Conservation (phyloP, 2,888 invertebrate species). For the Isoperla grammatica region DNA sequence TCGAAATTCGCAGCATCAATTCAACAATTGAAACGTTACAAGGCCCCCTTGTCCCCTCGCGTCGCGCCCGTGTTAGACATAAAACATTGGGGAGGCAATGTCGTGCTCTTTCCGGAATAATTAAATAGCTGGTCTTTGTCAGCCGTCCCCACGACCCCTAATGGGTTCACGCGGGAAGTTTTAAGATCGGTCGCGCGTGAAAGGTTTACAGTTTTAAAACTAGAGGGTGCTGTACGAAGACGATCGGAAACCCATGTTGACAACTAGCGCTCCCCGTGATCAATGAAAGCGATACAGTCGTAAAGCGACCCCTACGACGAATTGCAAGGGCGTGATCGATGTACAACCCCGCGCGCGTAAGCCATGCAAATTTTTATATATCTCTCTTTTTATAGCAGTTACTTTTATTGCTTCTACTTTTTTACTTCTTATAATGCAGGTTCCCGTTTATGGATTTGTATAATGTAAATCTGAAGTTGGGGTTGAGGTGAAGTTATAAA, state of each 20-base stretch:
- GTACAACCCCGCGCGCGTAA: not conserved
- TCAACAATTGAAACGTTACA: not conserved
- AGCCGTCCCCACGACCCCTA: constrained; percentile 5
- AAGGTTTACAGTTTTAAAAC: not conserved
- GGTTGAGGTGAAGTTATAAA: no score
- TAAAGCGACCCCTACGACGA: not conserved
- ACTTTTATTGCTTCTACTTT: constrained; percentile 6
- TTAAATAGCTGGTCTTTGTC: constrained; percentile 15
- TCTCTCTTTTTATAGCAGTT: not conserved
- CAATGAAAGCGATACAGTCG: constrained; percentile 12
- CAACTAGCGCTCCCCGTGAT: no score
- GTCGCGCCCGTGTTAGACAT: constrained; percentile 6
- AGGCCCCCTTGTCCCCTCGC: not conserved
- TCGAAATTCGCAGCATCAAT: constrained; percentile 10
- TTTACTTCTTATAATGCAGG: constrained; percentile 9
- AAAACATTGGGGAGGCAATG: constrained; percentile 12
- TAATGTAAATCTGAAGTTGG: no score
- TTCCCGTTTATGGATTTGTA: constrained; percentile 6
- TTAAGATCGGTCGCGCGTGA: not conserved
- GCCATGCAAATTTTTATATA: constrained; percentile 8
- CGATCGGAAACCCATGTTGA: not conserved
- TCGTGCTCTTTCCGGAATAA: constrained; percentile 16
- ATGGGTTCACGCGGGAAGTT: constrained; percentile 10
- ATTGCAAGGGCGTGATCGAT: constrained; percentile 15
- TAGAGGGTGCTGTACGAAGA: not conserved